Conservation (phyloP, 2,113 vertebrate genomes). For the Riparia riparia region DNA sequence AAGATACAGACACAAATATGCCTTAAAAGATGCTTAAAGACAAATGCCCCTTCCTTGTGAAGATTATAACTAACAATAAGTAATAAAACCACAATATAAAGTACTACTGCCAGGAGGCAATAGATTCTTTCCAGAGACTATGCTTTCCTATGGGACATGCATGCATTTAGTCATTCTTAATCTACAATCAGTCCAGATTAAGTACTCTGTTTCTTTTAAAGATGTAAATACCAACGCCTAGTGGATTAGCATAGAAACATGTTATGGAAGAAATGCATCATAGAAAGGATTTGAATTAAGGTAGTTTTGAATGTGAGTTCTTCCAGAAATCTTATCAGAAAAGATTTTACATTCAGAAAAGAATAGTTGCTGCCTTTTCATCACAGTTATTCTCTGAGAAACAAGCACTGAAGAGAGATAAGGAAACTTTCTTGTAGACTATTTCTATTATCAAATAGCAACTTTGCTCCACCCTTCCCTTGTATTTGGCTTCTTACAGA, state of each 20-base stretch:
- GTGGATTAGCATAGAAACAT: slow-evolving; percentile 51
- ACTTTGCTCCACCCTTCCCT: slow-evolving; percentile 62
- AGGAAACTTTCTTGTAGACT: slow-evolving; percentile 37
- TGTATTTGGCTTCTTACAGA: slow-evolving; percentile 46
- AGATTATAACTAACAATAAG: background rate
- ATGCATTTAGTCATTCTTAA: background rate
- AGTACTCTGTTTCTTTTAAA: background rate
- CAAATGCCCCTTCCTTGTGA: background rate
- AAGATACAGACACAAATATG: background rate
- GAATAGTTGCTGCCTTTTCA: slow-evolving; percentile 41
- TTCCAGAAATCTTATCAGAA: slow-evolving; percentile 35
- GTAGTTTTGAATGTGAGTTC: slow-evolving; percentile 10
- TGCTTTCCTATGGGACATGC: background rate
- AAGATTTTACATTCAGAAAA: slow-evolving; percentile 39
- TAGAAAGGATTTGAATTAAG: slow-evolving; percentile 34
- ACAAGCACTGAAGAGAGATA: slow-evolving; percentile 16
- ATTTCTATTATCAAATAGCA: slow-evolving; percentile 45
- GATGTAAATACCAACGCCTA: slow-evolving; percentile 58
- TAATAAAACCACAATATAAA: slow-evolving; percentile 28
- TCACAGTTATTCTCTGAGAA: slow-evolving; percentile 29
- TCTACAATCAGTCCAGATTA: background rate
- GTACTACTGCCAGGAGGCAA: slow-evolving; percentile 3
- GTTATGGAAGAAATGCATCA: background rate
- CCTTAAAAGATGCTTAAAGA: slow-evolving; percentile 7
- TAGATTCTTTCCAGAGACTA: background rate